A percentile compares a stretch with the other conserved stretches of the same genome.
Evolutionary conservation across 2,113 vertebrate species (phyloP).

Genomic region (Engraulis encrasicolus): DNA sequence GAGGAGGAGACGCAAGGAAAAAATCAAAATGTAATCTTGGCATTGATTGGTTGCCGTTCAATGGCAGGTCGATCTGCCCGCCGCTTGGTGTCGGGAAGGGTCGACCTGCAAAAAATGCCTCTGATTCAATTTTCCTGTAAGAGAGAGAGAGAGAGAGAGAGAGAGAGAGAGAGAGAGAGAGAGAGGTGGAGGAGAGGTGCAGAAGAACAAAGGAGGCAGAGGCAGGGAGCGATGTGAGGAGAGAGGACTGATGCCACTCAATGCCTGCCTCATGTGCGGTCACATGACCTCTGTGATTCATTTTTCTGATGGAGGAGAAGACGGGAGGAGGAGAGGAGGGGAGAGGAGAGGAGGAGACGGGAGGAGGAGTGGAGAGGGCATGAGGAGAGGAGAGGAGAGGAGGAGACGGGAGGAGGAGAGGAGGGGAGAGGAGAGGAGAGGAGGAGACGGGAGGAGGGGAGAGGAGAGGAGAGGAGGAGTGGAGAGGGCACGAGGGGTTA

Average conservation of each 20-base stretch:
- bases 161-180: not conserved
- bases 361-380: too few relatives aligned
- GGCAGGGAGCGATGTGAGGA: not conserved
- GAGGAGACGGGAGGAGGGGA: too few relatives aligned
- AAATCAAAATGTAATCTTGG: slow-evolving; percentile 21
- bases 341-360: not conserved
- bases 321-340: not conserved
- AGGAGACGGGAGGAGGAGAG: too few relatives aligned
- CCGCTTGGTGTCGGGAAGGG: not conserved
- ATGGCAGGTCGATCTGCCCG: not conserved
- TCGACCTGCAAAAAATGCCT: slow-evolving; percentile 7
- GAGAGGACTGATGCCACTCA: not conserved
- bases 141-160: not conserved
- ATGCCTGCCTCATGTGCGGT: not conserved
- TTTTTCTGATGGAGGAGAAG: not conserved
- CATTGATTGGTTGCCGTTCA: slow-evolving; percentile 19
- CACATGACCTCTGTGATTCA: not conserved
- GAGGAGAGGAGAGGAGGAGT: too few relatives aligned
- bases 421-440: too few relatives aligned
- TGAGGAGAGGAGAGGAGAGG: too few relatives aligned
- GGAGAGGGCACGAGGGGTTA: too few relatives aligned
- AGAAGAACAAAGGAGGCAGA: not conserved
- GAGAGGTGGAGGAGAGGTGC: too few relatives aligned
- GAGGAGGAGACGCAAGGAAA: not conserved
- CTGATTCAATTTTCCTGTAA: slow-evolving; percentile 20